Percentiles rank a stretch among this genome's conserved stretches.
Evolutionary conservation across 2,113 vertebrate species (phyloP).

Genomic region (Sarotherodon lohbergeri): DNA sequence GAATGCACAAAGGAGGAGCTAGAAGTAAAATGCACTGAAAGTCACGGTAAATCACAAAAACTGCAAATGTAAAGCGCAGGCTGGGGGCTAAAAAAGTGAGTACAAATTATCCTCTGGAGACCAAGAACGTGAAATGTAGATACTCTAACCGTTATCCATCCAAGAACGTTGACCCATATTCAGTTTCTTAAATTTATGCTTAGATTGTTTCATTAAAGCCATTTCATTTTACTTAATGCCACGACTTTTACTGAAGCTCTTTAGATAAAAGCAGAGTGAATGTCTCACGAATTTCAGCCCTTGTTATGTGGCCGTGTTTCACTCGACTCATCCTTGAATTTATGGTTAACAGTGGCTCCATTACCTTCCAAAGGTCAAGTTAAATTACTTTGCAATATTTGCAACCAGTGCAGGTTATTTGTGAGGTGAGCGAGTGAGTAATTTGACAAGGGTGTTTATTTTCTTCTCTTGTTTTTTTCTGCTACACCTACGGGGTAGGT

Average conservation of each 20-base stretch:
- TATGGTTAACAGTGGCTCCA: background rate
- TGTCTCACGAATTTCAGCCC: background rate
- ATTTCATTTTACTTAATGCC: background rate
- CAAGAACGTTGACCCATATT: background rate
- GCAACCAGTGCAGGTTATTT: background rate
- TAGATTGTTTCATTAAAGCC: background rate
- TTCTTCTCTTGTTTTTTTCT: background rate
- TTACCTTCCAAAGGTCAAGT: background rate
- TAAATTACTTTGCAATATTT: background rate
- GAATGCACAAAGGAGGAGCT: background rate
- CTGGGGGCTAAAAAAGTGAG: background rate
- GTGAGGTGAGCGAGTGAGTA: background rate
- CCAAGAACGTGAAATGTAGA: background rate
- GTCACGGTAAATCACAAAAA: background rate
- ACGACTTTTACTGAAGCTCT: background rate
- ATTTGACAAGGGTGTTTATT: constrained; percentile 8
- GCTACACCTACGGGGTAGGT: background rate
- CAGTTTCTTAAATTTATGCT: background rate
- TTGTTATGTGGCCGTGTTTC: background rate
- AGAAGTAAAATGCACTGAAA: background rate
- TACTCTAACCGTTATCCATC: background rate
- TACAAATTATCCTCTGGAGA: background rate
- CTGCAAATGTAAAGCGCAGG: background rate
- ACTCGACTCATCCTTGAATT: background rate
- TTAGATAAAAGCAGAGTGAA: background rate